These are phyloP conservation scores for Andricus quercusramuli DNA, from an alignment of 2,888 invertebrate species.

Conservation along the genomic window DNA sequence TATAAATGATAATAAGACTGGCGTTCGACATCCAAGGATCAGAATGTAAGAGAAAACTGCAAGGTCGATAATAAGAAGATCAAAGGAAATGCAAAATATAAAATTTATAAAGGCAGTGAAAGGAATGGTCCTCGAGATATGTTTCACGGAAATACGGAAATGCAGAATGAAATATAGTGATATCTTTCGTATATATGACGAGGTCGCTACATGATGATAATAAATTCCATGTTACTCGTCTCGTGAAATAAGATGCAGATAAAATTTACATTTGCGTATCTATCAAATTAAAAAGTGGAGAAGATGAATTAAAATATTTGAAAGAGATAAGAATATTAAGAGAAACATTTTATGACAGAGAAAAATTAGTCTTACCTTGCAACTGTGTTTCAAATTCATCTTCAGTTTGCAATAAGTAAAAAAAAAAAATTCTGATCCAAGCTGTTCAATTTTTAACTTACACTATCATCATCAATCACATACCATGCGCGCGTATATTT, in stretches of 20 bases:
- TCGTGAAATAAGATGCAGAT: not conserved
- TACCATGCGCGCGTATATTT: no score
- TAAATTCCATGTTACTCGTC: not conserved
- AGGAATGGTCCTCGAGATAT: conserved; percentile 15
- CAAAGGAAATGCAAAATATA: conserved; percentile 18
- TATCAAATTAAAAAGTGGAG: not conserved
- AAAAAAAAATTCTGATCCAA: no score
- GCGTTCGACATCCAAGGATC: not conserved
- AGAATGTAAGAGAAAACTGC: not conserved
- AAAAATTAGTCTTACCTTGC: no score
- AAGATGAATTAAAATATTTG: not conserved
- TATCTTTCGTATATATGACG: not conserved
- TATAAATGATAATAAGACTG: not conserved
- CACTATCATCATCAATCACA: no score
- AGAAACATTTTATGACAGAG: no score
- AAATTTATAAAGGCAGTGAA: conserved; percentile 24
- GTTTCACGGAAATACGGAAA: conserved; percentile 2
- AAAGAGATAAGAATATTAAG: not conserved
- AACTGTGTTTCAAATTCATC: no score
- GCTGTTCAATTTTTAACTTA: no score
- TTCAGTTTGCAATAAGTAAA: no score
- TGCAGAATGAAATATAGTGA: not conserved
- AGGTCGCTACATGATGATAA: not conserved
- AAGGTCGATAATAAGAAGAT: conserved; percentile 24
- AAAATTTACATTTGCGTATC: not conserved